Base-by-base conservation (phyloP, 1,140 invertebrate species). In the Streblospio benedicti region DNA sequence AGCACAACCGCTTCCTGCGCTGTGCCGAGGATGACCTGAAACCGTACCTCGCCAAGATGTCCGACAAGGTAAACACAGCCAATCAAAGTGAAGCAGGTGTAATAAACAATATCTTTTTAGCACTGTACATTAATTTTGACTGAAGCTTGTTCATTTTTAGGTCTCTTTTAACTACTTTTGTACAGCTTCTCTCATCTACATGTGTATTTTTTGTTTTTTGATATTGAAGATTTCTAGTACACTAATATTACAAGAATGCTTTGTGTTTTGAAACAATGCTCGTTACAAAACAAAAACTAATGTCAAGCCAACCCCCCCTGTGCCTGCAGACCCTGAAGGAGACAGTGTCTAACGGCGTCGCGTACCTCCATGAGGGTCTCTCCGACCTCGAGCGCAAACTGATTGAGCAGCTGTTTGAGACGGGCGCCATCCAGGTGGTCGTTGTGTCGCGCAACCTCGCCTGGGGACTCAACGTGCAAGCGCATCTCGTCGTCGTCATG, bases 291-390 rank as follows among this genome's bases (percentile, higher is more conserved):
- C n/a, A n/a, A n/a, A n/a, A n/a, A n/a, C n/a, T n/a, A n/a, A n/a
- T n/a, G n/a, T n/a, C n/a, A n/a, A n/a, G n/a, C n/a, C n/a, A n/a
- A n/a, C n/a, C n/a, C n/a, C n/a, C n/a, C n/a, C n/a, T n/a, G n/a
- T n/a, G n/a, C n/a, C n/a, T n/a, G n/a, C 60, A 77, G 75, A 77
- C 75, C 0, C 60, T 78, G 44, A 75, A 71, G 41, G 75, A 78
- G 56, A 75, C 75, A 0, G 50, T 78, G n/a, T 69, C 85, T 0
- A 91, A 94, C 76, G 97, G 97, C 52, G 93, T 99, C 35, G 96
- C 91, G 2, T 99, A 96, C 78, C 81, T 99, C 14, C 96, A 99
- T 75, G 95, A 97, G 80, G 96, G 96, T 6, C 80, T 97, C 3
- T 86, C 85, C 2, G 70, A 83, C 0, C 83, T 85, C 30, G 97